These are phyloP conservation scores for Sapajus apella DNA, from an alignment of 2,113 vertebrate species.

Conservation along the genomic window DNA sequence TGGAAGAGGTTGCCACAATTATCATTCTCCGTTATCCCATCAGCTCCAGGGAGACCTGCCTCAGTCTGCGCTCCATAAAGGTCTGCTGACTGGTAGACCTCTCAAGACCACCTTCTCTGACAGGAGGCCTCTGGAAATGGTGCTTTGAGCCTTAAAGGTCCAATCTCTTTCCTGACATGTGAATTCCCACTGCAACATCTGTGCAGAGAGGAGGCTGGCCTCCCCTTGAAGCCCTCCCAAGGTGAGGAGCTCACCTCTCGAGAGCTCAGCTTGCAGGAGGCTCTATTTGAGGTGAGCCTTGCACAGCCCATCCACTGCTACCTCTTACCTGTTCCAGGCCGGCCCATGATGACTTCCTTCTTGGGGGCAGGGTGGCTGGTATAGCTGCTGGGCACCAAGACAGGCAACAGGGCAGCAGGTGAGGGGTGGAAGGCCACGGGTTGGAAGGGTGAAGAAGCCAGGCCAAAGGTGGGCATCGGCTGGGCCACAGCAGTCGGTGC, in stretches of 20 bases:
- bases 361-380: slow-evolving; percentile 90
- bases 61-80: neutral
- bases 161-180: neutral
- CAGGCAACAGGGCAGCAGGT: slow-evolving; percentile 92
- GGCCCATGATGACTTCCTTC: slow-evolving; percentile 95
- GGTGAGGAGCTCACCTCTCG: neutral
- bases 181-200: neutral
- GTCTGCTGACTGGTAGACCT: neutral
- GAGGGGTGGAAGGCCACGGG: slow-evolving; percentile 94
- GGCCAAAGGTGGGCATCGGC: slow-evolving; percentile 78
- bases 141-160: neutral
- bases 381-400: slow-evolving; percentile 91
- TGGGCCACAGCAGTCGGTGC: slow-evolving; percentile 69
- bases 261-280: neutral
- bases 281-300: neutral
- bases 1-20: neutral
- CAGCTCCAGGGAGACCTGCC: neutral
- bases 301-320: neutral
- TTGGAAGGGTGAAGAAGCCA: slow-evolving; percentile 86
- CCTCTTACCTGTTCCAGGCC: slow-evolving; percentile 93
- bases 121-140: neutral
- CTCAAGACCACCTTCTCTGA: neutral
- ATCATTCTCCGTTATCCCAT: neutral
- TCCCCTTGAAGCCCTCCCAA: neutral
- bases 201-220: neutral